These are phyloP conservation scores for Tinea pellionella DNA, from an alignment of 2,888 invertebrate species.

Conservation along the genomic window DNA sequence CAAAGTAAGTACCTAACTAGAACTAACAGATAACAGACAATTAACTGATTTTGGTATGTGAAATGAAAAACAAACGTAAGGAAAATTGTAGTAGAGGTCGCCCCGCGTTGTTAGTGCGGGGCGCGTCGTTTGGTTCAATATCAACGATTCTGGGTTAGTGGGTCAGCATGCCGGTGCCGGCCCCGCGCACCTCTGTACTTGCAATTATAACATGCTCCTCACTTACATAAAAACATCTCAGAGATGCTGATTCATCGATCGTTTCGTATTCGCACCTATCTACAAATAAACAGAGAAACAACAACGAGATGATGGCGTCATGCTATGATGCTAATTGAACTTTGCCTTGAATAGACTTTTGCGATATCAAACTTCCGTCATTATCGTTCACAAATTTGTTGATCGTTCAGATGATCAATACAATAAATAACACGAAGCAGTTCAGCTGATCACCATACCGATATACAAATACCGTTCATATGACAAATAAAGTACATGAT, in stretches of 20 bases:
- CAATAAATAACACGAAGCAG: too few species aligned
- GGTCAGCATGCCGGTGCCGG: constrained; percentile 52
- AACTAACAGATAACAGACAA: background rate
- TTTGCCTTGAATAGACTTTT: constrained; percentile 11
- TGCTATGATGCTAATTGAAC: constrained; percentile 11
- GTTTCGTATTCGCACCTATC: background rate
- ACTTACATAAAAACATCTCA: background rate
- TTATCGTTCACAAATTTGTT: background rate
- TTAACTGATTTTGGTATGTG: background rate
- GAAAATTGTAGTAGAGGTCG: constrained; percentile 56
- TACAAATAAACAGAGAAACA: constrained; percentile 2
- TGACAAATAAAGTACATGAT: background rate
- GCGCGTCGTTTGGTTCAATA: constrained; percentile 66
- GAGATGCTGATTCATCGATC: background rate
- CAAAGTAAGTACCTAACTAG: background rate
- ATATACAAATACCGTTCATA: too few species aligned
- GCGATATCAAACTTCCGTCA: background rate
- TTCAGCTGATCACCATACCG: too few species aligned
- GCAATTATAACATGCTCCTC: constrained; percentile 23
- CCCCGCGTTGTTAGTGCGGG: constrained; percentile 41
- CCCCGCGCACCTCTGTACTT: constrained; percentile 33
- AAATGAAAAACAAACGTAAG: constrained; percentile 25
- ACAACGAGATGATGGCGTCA: background rate
- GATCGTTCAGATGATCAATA: background rate
- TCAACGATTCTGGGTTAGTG: constrained; percentile 64